Evolutionary conservation across 2,797 vertebrate species (phyloP).

Genomic region (Enteromius treurensis): DNA sequence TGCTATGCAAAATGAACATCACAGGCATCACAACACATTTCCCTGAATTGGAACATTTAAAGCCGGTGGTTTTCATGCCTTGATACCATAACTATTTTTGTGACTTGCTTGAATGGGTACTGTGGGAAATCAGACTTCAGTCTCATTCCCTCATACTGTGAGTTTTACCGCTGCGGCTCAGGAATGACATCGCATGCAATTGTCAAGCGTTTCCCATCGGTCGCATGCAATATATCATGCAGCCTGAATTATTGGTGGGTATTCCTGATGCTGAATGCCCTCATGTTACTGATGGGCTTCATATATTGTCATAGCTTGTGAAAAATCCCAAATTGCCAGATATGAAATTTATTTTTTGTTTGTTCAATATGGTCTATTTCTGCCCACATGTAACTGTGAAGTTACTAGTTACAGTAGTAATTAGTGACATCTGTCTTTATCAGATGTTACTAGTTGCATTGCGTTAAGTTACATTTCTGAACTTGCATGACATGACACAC

Average conservation of each 20-base stretch:
- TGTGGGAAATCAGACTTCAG: neutral
- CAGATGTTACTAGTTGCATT: neutral
- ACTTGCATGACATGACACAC: neutral
- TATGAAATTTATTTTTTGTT: neutral
- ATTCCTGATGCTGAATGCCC: neutral
- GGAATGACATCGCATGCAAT: neutral
- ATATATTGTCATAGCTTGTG: neutral
- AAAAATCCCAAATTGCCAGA: neutral
- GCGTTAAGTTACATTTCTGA: neutral
- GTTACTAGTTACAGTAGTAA: neutral
- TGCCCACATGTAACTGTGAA: neutral
- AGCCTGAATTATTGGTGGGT: neutral
- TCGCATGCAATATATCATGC: no score
- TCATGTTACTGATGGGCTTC: neutral
- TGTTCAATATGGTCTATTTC: no score
- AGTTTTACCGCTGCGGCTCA: neutral
- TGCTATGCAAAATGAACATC: conserved; percentile 47
- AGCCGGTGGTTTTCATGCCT: neutral
- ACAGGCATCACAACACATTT: neutral
- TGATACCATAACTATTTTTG: neutral
- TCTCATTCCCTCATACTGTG: neutral
- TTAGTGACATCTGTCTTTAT: no score
- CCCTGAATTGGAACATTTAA: neutral
- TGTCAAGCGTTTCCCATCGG: no score
- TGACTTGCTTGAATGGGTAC: neutral